Evolutionary conservation across 2,888 invertebrate species (phyloP), one percentile per base, ranked within the genome.

Genomic region (Latrodectus elegans): DNA sequence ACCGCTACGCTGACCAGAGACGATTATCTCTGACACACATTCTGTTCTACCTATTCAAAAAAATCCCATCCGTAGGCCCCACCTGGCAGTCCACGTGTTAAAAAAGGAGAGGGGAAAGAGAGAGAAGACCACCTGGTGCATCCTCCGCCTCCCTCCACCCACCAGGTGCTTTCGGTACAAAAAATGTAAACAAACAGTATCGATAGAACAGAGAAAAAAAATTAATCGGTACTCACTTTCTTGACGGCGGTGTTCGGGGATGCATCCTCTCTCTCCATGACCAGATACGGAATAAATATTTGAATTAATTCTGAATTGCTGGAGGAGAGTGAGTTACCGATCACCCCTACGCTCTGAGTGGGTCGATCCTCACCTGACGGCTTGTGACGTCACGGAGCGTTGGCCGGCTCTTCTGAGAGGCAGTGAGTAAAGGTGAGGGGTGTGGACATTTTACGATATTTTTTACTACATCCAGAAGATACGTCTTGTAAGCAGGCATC

Each of bases 311-410:
- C 75, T 65, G 49, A 49, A 67, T 55, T 15, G 67, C 17, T 17
- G 74, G 52, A 64, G n/a, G 51, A n/a, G 52, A 53, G 52, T 52
- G 51, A 22, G 10, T 55, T 12, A 22, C 71, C 51, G 52, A 26
- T 12, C 79, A 70, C 85, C 85, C 85, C 85, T 85, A 75, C 79
- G 85, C 85, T 11, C 4, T 4, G 85, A 85, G 85, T 85, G 85
- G 85, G 85, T 73, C 17, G 85, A 55, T 73, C 80, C 85, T 85
- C 74, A 80, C 79, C 85, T 80, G 80, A 85, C 85, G 79, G 85
- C 85, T 70, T 80, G 68, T 67, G 73, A 75, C 73, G 74, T 73
- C 74, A 73, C 68, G 51, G 84, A 73, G 77, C 84, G 84, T 78
- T 84, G 84, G 84, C 85, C 84, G 68, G 51, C 72, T 49, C 55